Evolutionary conservation across 37 sponge, comb jelly and placozoan species (phyloP).

Genomic region (Spongilla lacustris): DNA sequence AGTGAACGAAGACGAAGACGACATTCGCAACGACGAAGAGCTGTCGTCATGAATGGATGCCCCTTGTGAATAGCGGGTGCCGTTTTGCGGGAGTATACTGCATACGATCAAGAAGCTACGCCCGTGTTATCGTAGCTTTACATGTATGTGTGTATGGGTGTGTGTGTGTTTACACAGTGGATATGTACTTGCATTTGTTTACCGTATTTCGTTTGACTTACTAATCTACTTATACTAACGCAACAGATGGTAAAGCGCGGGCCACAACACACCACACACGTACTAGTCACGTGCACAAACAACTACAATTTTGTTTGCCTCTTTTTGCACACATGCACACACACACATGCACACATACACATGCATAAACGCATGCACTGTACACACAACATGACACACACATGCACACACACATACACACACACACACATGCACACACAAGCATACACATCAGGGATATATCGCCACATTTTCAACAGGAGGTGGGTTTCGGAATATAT

Average conservation of each 20-base stretch:
- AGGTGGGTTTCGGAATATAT: too few species aligned
- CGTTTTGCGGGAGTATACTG: too few species aligned
- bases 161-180: slow-evolving; percentile 1
- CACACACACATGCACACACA: too few species aligned
- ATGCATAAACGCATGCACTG: too few species aligned
- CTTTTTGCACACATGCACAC: neutral
- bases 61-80: neutral
- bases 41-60: neutral
- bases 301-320: neutral
- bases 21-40: neutral
- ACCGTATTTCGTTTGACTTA: too few species aligned
- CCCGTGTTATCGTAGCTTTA: neutral
- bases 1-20: neutral
- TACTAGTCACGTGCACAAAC: neutral
- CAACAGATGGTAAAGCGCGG: too few species aligned
- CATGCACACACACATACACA: too few species aligned
- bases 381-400: neutral
- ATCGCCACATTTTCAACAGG: too few species aligned
- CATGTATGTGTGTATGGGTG: slow-evolving; percentile 8
- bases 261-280: too few species aligned
- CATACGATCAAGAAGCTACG: too few species aligned
- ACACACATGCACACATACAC: neutral
- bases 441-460: too few species aligned
- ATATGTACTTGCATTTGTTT: neutral
- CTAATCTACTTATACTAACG: too few species aligned